Evolutionary conservation across 2,113 vertebrate genomes (phyloP).

Genomic region (Leuciscus idus): DNA sequence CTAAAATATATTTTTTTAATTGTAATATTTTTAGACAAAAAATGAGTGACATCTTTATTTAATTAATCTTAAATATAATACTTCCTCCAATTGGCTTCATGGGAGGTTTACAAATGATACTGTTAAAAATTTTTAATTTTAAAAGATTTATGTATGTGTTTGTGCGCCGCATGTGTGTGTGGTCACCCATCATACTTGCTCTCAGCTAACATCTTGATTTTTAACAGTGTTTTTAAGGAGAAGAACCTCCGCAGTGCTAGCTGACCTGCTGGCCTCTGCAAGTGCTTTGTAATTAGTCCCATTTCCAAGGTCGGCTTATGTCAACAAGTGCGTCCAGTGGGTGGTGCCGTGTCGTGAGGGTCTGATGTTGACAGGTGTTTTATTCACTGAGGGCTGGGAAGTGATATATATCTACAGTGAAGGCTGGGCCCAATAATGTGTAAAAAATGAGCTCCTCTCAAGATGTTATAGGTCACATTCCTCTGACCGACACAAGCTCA

Average conservation of each 20-base stretch:
- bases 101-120: not conserved
- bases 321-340: slow-evolving; percentile 47
- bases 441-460: slow-evolving; percentile 45
- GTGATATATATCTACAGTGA: slow-evolving; percentile 34
- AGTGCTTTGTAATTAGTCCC: slow-evolving; percentile 56
- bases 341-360: slow-evolving; percentile 47
- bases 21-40: no score
- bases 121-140: not conserved
- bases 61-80: not conserved
- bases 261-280: slow-evolving; percentile 55
- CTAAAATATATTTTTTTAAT: no score
- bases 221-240: slow-evolving; percentile 17
- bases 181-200: not conserved
- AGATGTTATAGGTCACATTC: slow-evolving; percentile 62
- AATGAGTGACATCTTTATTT: no score
- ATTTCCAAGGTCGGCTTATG: slow-evolving; percentile 61
- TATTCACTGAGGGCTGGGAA: slow-evolving; percentile 43
- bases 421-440: slow-evolving; percentile 39
- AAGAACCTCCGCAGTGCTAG: slow-evolving; percentile 5
- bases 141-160: not conserved
- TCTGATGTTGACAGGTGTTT: slow-evolving; percentile 58
- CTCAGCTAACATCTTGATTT: not conserved
- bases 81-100: not conserved
- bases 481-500: slow-evolving; percentile 49
- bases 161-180: not conserved